Evolutionary conservation across 1,140 invertebrate species (phyloP).

Genomic region (fruit fly (Drosophila melanogaster)): DNA sequence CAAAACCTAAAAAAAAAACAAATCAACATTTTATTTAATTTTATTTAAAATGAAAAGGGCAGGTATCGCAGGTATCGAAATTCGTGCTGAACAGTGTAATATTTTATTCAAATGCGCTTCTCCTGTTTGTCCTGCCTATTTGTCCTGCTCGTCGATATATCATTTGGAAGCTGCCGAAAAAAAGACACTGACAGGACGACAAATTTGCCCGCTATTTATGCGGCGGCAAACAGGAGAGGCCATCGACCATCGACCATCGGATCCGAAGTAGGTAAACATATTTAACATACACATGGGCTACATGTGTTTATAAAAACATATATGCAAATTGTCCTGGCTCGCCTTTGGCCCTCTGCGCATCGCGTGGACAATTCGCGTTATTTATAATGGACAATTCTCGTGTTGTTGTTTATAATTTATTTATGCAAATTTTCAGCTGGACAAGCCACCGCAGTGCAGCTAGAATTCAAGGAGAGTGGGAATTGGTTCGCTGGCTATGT

Average conservation of each 20-base stretch:
- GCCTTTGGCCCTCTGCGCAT: constrained; percentile 32
- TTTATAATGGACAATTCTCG: constrained; percentile 67
- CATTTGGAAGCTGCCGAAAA: constrained; percentile 53
- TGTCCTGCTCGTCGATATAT: constrained; percentile 57
- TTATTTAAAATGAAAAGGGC: not conserved
- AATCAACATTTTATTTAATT: not conserved
- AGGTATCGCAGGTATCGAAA: too few species aligned
- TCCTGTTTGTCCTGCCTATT: constrained; percentile 39
- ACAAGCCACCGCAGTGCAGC: constrained; percentile 35
- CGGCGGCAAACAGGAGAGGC: constrained; percentile 28
- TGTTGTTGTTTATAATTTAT: constrained; percentile 80
- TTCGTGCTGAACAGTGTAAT: constrained; percentile 57
- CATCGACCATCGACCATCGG: constrained; percentile 15
- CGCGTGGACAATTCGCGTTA: constrained; percentile 39
- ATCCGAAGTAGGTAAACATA: constrained; percentile 60
- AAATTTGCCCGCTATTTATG: constrained; percentile 68
- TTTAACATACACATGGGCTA: constrained; percentile 40
- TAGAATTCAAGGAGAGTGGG: not conserved
- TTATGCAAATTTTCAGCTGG: constrained; percentile 65
- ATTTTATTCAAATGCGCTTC: constrained; percentile 68
- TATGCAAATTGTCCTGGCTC: constrained; percentile 50
- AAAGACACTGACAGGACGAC: constrained; percentile 62
- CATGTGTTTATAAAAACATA: constrained; percentile 38
- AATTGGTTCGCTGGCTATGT: constrained; percentile 18
- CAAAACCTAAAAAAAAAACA: too few species aligned